These are phyloP conservation scores for Clunio marinus DNA, from an alignment of 2,888 invertebrate species.

Conservation along the genomic window DNA sequence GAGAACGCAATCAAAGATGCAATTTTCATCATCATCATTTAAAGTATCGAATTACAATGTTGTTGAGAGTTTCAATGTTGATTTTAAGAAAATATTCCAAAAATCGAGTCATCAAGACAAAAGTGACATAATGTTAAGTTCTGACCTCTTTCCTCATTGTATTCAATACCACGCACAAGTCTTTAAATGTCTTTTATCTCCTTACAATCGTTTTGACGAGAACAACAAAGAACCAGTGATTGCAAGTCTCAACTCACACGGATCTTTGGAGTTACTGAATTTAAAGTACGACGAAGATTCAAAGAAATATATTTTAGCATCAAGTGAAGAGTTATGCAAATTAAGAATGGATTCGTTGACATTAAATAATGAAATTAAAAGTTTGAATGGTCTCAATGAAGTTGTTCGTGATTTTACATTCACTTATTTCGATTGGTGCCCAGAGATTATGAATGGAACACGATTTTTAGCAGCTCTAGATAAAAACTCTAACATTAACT, in stretches of 20 bases:
- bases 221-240: background rate
- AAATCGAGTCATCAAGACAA: background rate
- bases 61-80: background rate
- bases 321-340: background rate
- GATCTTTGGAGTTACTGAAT: background rate
- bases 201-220: too few relatives aligned
- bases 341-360: background rate
- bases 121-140: slow-evolving; percentile 4
- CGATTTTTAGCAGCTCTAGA: background rate
- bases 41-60: background rate
- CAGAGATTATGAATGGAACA: background rate
- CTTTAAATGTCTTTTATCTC: background rate
- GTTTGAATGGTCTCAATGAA: background rate
- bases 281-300: background rate
- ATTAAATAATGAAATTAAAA: background rate
- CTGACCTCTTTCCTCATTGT: slow-evolving; percentile 2
- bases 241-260: background rate
- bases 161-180: background rate
- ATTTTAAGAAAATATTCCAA: background rate
- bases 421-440: slow-evolving; percentile 26
- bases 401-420: background rate
- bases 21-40: background rate
- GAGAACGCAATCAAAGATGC: background rate
- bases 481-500: background rate
- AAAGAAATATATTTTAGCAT: background rate